Conservation (phyloP, 92 coral and sea anemone species). For the Umimayanthus chanpuru region DNA sequence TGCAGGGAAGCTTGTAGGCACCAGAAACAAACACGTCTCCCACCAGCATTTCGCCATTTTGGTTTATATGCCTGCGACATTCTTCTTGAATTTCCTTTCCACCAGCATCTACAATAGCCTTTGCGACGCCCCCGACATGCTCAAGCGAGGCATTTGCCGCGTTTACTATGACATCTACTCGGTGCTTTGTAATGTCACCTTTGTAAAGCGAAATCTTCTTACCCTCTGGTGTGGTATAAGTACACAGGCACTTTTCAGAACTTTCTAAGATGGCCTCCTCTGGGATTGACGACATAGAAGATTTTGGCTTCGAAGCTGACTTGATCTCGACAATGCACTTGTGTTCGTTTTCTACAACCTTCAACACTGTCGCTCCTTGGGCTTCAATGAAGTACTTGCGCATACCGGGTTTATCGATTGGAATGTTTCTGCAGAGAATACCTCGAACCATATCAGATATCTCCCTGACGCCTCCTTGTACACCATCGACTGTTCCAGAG, state of each 20-base stretch:
- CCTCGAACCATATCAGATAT: conserved; percentile 35
- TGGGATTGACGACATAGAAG: not conserved
- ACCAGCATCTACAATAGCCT: conserved; percentile 64
- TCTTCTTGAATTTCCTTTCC: conserved; percentile 70
- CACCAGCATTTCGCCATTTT: conserved; percentile 37
- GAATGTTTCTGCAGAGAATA: conserved; percentile 29
- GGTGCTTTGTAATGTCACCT: conserved; percentile 72
- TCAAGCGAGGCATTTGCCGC: conserved; percentile 64
- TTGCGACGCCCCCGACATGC: conserved; percentile 78
- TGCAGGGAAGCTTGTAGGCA: conserved; percentile 68
- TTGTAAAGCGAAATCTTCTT: conserved; percentile 39
- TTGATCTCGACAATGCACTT: conserved; percentile 51
- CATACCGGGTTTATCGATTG: conserved; percentile 73
- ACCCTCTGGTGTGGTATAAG: conserved; percentile 29
- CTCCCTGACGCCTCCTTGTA: conserved; percentile 25
- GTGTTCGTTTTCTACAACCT: conserved; percentile 38
- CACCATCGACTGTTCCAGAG: conserved; percentile 73
- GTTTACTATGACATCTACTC: conserved; percentile 75
- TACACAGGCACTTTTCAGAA: conserved; percentile 26
- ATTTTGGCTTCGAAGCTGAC: not conserved
- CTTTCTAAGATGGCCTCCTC: not conserved
- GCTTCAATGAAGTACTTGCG: conserved; percentile 49
- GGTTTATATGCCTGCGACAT: conserved; percentile 48
- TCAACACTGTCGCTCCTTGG: conserved; percentile 42
- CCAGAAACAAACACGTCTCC: conserved; percentile 65